Evolutionary conservation across 1,140 invertebrate species (phyloP).

Genomic region (Hycleus phaleratus): DNA sequence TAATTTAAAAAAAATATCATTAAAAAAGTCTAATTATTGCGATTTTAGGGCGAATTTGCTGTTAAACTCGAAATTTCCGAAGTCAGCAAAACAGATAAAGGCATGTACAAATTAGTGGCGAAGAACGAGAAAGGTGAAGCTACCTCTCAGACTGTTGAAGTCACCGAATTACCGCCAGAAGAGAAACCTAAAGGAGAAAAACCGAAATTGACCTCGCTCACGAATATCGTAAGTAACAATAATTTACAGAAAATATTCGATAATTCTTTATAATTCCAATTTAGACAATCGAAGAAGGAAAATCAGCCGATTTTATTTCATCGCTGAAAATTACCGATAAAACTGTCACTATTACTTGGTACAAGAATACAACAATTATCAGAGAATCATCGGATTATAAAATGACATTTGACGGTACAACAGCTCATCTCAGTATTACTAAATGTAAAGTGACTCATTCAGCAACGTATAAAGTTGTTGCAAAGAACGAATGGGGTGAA

Average conservation of each 20-base stretch:
- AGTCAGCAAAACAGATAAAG: slow-evolving; percentile 70
- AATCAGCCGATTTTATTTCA: slow-evolving; percentile 68
- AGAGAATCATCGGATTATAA: slow-evolving; percentile 60
- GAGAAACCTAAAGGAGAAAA: slow-evolving; percentile 58
- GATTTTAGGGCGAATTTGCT: slow-evolving; percentile 68
- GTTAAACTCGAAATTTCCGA: slow-evolving; percentile 82
- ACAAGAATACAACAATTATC: slow-evolving; percentile 68
- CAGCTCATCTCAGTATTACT: slow-evolving; percentile 64
- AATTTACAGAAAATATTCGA: neutral
- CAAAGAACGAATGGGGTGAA: slow-evolving; percentile 75
- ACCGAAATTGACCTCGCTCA: slow-evolving; percentile 64
- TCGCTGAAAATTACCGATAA: slow-evolving; percentile 65
- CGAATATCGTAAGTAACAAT: slow-evolving; percentile 55
- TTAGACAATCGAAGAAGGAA: slow-evolving; percentile 64
- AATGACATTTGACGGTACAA: slow-evolving; percentile 73
- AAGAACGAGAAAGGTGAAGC: slow-evolving; percentile 92
- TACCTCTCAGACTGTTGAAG: slow-evolving; percentile 79
- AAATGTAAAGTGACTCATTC: slow-evolving; percentile 60
- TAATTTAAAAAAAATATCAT: neutral
- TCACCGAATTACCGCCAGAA: slow-evolving; percentile 71
- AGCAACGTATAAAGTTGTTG: slow-evolving; percentile 70
- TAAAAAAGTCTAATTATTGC: neutral
- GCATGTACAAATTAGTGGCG: slow-evolving; percentile 82
- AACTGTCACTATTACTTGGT: slow-evolving; percentile 77
- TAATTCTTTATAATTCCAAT: slow-evolving; percentile 6